phyloP scores from a whole-genome alignment of 2,888 invertebrate species.

The Zygaena filipendulae region DNA sequence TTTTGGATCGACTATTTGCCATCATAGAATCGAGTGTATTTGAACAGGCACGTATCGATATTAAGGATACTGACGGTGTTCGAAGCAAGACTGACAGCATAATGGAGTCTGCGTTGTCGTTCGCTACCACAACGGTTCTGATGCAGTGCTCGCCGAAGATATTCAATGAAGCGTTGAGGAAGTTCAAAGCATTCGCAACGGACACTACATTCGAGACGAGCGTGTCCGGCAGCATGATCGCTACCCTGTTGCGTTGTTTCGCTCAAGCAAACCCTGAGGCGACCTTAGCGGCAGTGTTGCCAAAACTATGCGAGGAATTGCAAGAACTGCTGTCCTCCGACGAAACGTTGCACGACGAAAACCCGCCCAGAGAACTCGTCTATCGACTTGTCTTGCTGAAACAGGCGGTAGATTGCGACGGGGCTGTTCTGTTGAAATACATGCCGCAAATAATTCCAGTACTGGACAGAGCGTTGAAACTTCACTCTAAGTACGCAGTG shows the following conservation, averaged over 20 bases:
- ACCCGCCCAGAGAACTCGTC: slow-evolving; percentile 79
- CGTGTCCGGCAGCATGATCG: slow-evolving; percentile 84
- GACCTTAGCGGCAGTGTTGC: slow-evolving; percentile 78
- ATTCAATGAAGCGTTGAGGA: slow-evolving; percentile 74
- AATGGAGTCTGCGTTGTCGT: slow-evolving; percentile 76
- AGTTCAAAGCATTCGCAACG: slow-evolving; percentile 78
- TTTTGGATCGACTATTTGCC: slow-evolving; percentile 80
- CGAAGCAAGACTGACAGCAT: slow-evolving; percentile 78
- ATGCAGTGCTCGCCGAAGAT: slow-evolving; percentile 77
- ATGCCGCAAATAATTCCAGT: slow-evolving; percentile 72
- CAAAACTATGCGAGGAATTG: slow-evolving; percentile 76
- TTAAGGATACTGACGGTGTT: slow-evolving; percentile 63
- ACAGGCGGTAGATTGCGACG: slow-evolving; percentile 75
- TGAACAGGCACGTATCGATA: slow-evolving; percentile 75
- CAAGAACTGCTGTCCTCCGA: slow-evolving; percentile 69
- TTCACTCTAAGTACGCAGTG: slow-evolving; percentile 75
- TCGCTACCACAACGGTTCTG: slow-evolving; percentile 75
- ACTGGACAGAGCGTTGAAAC: slow-evolving; percentile 75
- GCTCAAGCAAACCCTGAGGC: slow-evolving; percentile 74
- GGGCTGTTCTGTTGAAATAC: slow-evolving; percentile 72
- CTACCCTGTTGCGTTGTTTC: slow-evolving; percentile 75
- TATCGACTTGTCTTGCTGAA: slow-evolving; percentile 81
- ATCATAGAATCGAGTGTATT: slow-evolving; percentile 78
- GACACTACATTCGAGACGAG: slow-evolving; percentile 84
- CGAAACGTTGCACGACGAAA: slow-evolving; percentile 79